phyloP scores from a whole-genome alignment of 2,797 vertebrate species.

The Lepus townsendii region DNA sequence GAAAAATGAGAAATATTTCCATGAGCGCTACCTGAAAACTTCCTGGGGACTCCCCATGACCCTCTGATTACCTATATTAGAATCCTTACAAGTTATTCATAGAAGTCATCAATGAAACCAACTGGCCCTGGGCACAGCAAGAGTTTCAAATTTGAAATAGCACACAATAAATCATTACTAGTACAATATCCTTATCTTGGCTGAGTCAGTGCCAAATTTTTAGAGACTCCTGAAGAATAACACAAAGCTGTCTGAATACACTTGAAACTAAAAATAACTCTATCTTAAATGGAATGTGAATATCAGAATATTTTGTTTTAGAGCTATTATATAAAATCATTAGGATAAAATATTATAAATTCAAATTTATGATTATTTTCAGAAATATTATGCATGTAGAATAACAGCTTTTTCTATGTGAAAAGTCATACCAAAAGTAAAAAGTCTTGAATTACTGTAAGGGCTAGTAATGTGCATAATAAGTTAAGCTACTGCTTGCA shows the following conservation, averaged over 20 bases:
- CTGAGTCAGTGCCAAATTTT: neutral
- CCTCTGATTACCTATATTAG: neutral
- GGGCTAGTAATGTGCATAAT: too few species aligned
- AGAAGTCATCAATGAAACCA: neutral
- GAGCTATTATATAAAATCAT: neutral
- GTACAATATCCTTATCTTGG: neutral
- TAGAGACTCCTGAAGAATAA: neutral
- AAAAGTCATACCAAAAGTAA: neutral
- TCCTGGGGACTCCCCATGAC: neutral
- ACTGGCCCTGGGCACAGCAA: neutral
- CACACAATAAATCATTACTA: neutral
- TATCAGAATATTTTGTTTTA: neutral
- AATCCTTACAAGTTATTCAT: neutral
- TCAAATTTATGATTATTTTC: constrained; percentile 23
- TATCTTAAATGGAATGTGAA: neutral
- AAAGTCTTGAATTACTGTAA: neutral
- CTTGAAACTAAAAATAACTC: neutral
- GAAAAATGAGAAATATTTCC: neutral
- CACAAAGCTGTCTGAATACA: neutral
- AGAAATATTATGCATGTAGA: neutral
- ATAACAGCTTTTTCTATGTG: neutral
- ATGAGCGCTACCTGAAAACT: neutral
- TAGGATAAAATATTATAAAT: neutral
- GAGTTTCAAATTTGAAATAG: neutral
- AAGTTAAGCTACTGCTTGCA: too few species aligned